phyloP scores from a whole-genome alignment of 2,797 vertebrate genomes.

The Sebastolobus alascanus region DNA sequence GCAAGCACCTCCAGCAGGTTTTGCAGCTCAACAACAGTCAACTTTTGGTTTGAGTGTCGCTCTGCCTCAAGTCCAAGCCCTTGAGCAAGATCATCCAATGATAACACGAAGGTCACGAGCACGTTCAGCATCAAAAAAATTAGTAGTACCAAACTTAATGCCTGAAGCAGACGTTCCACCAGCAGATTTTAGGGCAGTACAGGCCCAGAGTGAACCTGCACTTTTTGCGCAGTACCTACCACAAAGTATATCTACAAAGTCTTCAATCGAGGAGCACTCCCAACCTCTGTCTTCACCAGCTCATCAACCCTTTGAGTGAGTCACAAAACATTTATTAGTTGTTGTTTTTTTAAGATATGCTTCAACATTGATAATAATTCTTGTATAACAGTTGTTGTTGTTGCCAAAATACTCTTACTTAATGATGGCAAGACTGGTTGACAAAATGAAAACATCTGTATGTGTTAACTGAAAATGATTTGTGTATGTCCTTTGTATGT shows the following conservation, averaged over 20 bases:
- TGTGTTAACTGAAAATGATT: neutral
- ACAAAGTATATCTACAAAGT: too few species aligned
- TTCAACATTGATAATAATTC: neutral
- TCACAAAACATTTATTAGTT: neutral
- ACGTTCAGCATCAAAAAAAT: neutral
- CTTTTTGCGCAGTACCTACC: too few species aligned
- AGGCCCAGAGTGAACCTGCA: neutral
- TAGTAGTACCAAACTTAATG: neutral
- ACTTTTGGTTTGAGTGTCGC: accelerated
- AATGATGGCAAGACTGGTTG: neutral
- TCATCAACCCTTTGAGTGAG: accelerated
- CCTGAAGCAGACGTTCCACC: neutral
- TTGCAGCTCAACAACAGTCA: neutral
- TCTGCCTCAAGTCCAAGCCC: neutral
- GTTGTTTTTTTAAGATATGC: neutral
- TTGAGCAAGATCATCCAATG: neutral
- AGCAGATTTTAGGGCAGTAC: neutral
- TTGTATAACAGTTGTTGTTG: too few species aligned
- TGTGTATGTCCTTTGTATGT: neutral
- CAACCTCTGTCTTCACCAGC: neutral
- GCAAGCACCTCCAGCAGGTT: too few species aligned
- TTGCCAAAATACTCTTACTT: neutral
- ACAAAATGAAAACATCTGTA: neutral
- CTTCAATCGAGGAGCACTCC: neutral
- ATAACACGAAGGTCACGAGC: accelerated